Evolutionary conservation across 2,113 vertebrate genomes (phyloP).

Genomic region (Nipponia nippon): DNA sequence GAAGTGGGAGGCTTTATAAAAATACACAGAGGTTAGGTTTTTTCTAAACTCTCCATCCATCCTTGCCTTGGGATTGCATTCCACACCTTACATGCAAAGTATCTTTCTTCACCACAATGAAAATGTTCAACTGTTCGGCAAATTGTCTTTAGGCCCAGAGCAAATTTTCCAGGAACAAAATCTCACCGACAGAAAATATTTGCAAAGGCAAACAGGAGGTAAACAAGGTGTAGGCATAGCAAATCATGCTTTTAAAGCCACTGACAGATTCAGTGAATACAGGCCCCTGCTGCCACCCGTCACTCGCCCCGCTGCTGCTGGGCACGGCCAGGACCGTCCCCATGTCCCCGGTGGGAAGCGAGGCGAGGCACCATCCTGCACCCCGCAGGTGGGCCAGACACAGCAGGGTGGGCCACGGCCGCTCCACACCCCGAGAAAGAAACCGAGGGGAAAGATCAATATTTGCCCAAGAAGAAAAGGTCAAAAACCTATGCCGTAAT

Average conservation of each 20-base stretch:
- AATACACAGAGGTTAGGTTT: neutral
- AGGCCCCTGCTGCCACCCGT: neutral
- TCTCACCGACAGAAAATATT: neutral
- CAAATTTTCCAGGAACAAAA: neutral
- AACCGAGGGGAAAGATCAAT: neutral
- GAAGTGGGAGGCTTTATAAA: neutral
- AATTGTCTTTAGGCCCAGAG: neutral
- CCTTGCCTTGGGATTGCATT: neutral
- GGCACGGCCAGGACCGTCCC: neutral
- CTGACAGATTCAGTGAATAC: neutral
- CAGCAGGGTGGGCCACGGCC: neutral
- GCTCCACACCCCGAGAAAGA: accelerated
- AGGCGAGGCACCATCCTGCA: accelerated
- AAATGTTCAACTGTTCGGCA: neutral
- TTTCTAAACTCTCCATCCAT: neutral
- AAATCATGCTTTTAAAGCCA: neutral
- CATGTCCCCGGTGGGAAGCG: accelerated
- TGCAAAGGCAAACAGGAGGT: neutral
- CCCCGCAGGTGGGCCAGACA: neutral
- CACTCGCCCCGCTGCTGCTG: accelerated
- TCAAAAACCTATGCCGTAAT: neutral
- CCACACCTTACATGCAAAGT: neutral
- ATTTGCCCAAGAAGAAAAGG: neutral
- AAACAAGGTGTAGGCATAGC: neutral
- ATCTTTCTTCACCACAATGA: neutral